These are phyloP conservation scores for Otis tarda DNA, from an alignment of 2,113 vertebrate genomes.

Conservation along the genomic window DNA sequence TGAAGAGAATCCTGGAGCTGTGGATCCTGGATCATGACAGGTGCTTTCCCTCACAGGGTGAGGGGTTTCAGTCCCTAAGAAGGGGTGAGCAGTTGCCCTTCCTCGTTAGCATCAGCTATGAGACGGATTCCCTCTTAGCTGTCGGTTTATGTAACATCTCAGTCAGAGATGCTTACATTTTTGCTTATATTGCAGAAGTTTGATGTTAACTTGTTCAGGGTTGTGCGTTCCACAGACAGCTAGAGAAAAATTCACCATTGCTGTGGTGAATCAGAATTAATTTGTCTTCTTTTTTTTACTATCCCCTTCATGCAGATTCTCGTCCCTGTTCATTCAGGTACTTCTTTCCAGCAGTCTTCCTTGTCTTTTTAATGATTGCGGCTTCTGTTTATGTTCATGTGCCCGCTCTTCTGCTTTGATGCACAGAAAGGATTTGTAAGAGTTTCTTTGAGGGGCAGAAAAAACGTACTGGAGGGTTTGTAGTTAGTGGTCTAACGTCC, in stretches of 20 bases:
- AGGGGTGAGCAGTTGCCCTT: not conserved
- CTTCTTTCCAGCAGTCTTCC: not conserved
- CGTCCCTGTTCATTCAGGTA: not conserved
- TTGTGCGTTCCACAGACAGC: not conserved
- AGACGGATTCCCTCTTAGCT: not conserved
- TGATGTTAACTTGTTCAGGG: fast-evolving
- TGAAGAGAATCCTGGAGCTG: no score
- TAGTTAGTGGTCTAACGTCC: not conserved
- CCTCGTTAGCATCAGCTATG: fast-evolving
- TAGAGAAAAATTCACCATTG: not conserved
- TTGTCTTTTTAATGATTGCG: not conserved
- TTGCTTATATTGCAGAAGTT: not conserved
- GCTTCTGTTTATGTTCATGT: not conserved
- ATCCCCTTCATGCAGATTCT: not conserved
- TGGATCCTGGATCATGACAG: not conserved
- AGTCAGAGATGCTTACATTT: not conserved
- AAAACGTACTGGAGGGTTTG: not conserved
- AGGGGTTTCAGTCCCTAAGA: not conserved
- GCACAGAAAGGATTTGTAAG: not conserved
- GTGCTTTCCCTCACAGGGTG: no score
- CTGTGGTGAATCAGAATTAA: not conserved
- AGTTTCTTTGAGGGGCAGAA: not conserved
- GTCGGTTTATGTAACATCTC: not conserved
- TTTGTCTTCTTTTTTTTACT: not conserved
- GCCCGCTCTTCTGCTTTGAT: not conserved